phyloP scores from a whole-genome alignment of 2,888 invertebrate genomes.

The Lymantria dispar region DNA sequence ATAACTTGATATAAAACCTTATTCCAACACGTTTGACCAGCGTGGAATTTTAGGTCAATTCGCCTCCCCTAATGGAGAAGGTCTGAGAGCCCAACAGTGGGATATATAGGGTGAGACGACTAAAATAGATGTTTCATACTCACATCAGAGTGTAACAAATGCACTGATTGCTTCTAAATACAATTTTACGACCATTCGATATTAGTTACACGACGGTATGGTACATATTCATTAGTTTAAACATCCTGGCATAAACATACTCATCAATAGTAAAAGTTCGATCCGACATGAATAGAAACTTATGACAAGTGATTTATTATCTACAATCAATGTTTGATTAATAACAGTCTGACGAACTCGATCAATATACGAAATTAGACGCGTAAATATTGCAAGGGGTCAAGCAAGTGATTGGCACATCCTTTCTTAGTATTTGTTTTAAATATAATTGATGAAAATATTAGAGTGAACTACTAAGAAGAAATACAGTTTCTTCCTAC shows the following conservation, averaged over 20 bases:
- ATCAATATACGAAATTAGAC: constrained; percentile 7
- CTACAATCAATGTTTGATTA: constrained; percentile 8
- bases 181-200: background rate
- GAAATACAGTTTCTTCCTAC: too few relatives aligned
- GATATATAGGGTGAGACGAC: too few relatives aligned
- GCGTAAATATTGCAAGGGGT: constrained; percentile 5
- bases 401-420: constrained; percentile 6
- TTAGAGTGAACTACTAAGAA: too few relatives aligned
- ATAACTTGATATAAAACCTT: too few relatives aligned
- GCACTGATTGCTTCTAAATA: background rate
- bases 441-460: background rate
- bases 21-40: too few relatives aligned
- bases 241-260: constrained; percentile 4
- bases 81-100: too few relatives aligned
- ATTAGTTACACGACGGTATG: background rate
- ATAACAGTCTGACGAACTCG: constrained; percentile 9
- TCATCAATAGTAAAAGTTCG: constrained; percentile 9
- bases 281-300: constrained; percentile 1
- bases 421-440: background rate
- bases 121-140: too few relatives aligned
- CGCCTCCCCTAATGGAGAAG: too few relatives aligned
- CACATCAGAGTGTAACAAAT: background rate
- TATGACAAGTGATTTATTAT: constrained; percentile 9
- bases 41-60: too few relatives aligned
- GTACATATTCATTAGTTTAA: background rate